phyloP scores from a whole-genome alignment of 2,797 vertebrate genomes.

The Manis crassicaudata region DNA sequence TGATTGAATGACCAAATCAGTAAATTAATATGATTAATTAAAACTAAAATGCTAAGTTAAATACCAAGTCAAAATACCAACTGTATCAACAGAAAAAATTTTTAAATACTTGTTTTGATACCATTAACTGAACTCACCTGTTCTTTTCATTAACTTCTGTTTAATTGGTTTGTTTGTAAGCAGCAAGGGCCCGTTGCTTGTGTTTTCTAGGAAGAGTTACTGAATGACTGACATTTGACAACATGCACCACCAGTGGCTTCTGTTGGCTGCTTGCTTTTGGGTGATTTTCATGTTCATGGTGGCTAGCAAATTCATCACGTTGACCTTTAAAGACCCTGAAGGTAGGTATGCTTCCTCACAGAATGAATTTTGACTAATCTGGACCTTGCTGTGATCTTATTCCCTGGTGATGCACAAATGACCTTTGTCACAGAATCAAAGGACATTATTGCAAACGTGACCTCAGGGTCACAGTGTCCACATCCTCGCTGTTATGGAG shows the following conservation, averaged over 20 bases:
- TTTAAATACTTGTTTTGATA: neutral
- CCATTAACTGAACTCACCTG: neutral
- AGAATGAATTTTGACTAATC: neutral
- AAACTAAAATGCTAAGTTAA: conserved; percentile 39
- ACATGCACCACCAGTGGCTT: conserved; percentile 98
- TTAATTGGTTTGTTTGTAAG: neutral
- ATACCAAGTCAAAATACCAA: neutral
- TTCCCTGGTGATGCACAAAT: neutral
- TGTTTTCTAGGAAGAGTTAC: conserved; percentile 79
- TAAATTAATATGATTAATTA: neutral
- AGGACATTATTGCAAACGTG: neutral
- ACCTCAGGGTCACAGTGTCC: neutral
- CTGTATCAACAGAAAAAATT: neutral
- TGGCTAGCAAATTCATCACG: conserved; percentile 95
- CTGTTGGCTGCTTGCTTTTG: conserved; percentile 96
- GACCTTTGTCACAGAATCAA: neutral
- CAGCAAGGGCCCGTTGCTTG: neutral
- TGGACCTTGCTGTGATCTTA: no score
- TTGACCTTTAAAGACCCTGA: conserved; percentile 91
- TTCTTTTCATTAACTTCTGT: neutral
- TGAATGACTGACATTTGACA: conserved; percentile 86
- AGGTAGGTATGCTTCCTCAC: conserved; percentile 85
- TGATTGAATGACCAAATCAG: neutral
- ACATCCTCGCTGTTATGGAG: neutral
- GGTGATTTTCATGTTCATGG: conserved; percentile 98